Base-by-base conservation (phyloP, 2,797 vertebrate genomes). In the Ibycter americanus region DNA sequence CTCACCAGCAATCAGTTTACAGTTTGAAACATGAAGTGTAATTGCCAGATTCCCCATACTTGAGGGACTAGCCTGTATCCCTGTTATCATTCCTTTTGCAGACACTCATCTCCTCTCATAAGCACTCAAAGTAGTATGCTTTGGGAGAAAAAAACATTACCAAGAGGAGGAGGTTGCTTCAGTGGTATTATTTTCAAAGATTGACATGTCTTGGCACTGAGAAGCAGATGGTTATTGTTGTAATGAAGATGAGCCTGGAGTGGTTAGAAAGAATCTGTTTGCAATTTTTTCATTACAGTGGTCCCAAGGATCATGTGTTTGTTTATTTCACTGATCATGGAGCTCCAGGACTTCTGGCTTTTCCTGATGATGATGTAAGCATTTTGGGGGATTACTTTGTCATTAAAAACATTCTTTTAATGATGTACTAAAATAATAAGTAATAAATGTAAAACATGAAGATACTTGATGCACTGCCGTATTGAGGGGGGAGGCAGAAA, bases 291-390 rank as follows among this genome's bases (percentile, higher is more conserved):
- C 32, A 80, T 96, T 96, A 74, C 98, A 99, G 99, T 6, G 99
- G 99, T 12, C 99, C 99, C 79, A 97, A 98, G 22, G 99, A 99
- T 97, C 98, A 99, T 4, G 98, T 99, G 83, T 99, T 99, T 71
- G 98, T 99, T 80, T 99, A 99, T 97, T 99, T 99, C 97, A 99
- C 99, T 0, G 99, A 99, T 79, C 99, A 99, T 2, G 99, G 99
- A 42, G 99, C 98, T 5, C 98, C 99, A 19, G 99, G 99, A 51
- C 90, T 99, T 65, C 93, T 99, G 97, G 99, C 98, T 38, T 99
- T 99, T 93, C 99, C 99, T 11, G 85, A 93, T 8, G 98, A 98
- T 6, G 99, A 99, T 8, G 99, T 99, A 97, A 99, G 99, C 85
- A 49, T 68, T 84, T 54, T 9, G 29, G 10, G 18, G 18, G 25